Conservation (phyloP, 2,797 vertebrate genomes). For the Selene dorsalis region DNA sequence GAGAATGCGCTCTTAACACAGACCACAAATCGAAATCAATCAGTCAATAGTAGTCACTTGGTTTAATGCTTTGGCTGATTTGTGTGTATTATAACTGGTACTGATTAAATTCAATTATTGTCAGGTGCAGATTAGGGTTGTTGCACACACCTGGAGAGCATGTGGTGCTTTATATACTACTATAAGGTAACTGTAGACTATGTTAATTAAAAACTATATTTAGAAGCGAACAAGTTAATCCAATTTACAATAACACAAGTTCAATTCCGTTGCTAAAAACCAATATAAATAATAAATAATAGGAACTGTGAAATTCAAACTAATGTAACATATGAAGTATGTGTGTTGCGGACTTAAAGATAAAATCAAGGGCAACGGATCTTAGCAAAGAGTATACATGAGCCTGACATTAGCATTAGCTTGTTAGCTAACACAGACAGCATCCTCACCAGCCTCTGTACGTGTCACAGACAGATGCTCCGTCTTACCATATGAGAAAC, state of each 20-base stretch:
- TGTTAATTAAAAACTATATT: background rate
- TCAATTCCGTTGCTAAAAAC: background rate
- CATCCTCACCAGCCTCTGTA: background rate
- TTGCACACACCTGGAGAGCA: no score
- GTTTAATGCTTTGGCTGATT: no score
- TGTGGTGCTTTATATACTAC: no score
- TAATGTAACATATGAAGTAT: accelerated
- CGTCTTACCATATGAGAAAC: slow-evolving; percentile 66
- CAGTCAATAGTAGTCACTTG: no score
- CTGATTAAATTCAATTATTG: no score
- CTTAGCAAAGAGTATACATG: background rate
- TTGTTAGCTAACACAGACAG: slow-evolving; percentile 24
- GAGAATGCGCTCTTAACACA: no score
- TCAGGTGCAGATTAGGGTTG: no score
- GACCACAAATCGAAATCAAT: no score
- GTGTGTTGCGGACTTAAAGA: background rate
- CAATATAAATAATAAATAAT: background rate
- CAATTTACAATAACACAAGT: background rate
- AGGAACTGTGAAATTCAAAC: background rate
- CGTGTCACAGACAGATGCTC: background rate
- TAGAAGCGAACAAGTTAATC: background rate
- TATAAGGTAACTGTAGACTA: background rate
- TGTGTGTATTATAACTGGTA: no score
- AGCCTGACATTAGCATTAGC: slow-evolving; percentile 33
- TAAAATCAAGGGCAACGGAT: background rate